A percentile compares a stretch with the other conserved stretches of the same genome.
These are phyloP conservation scores for Mustela nigripes DNA, from an alignment of 2,113 vertebrate species.

Conservation along the genomic window DNA sequence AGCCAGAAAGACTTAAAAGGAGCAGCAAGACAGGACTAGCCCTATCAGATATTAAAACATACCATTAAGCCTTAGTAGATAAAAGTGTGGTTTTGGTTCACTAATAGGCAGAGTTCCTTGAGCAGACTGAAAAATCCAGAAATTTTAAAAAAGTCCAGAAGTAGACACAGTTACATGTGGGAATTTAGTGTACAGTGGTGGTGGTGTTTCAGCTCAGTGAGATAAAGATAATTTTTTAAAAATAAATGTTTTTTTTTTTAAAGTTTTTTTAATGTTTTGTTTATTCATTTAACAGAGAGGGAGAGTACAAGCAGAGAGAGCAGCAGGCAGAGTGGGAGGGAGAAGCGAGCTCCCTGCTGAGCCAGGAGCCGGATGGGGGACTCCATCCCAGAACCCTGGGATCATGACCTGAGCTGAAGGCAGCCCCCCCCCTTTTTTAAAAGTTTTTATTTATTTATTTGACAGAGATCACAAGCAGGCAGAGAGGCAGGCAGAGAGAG, in stretches of 20 bases:
- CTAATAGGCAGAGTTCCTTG: background rate
- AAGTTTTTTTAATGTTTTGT: too few relatives aligned
- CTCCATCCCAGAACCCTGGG: too few relatives aligned
- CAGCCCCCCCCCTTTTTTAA: too few relatives aligned
- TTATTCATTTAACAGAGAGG: too few relatives aligned
- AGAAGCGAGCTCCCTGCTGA: too few relatives aligned
- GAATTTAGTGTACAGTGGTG: background rate
- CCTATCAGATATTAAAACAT: background rate
- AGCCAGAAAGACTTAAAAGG: constrained; percentile 21
- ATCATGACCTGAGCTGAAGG: too few relatives aligned
- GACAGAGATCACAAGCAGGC: too few relatives aligned
- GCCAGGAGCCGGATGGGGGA: too few relatives aligned
- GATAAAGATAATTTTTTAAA: background rate
- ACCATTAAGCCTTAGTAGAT: background rate
- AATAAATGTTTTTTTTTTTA: background rate
- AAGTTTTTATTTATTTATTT: too few relatives aligned
- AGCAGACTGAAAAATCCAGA: background rate
- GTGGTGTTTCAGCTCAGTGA: background rate
- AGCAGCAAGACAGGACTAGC: background rate
- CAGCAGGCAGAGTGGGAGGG: too few relatives aligned
- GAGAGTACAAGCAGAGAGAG: too few relatives aligned
- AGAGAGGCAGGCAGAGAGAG: too few relatives aligned
- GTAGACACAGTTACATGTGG: background rate
- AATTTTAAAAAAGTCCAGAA: background rate
- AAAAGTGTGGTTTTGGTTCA: background rate